Conservation (phyloP, 2,888 invertebrate species). For the Drosophila sordidapex region DNA sequence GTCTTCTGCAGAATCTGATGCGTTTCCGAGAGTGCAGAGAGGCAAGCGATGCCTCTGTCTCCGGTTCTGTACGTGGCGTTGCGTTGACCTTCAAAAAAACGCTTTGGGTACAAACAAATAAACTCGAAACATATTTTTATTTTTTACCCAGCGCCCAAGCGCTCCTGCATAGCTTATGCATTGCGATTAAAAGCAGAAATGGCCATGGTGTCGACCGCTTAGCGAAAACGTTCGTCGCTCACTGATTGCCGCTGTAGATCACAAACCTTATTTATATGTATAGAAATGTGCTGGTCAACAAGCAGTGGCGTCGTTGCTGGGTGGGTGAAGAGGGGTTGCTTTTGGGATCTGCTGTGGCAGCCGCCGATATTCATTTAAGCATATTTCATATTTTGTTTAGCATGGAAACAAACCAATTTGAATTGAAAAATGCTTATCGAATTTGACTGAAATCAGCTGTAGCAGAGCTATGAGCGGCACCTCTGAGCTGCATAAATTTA, state of each 20-base stretch:
- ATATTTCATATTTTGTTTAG: not conserved
- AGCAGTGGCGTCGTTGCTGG: constrained; percentile 33
- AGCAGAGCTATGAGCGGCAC: not conserved
- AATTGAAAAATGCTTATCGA: not conserved
- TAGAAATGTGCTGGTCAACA: constrained; percentile 2
- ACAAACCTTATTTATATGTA: constrained; percentile 32
- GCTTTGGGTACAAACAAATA: not conserved
- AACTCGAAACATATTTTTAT: not conserved
- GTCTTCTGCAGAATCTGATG: constrained; percentile 96
- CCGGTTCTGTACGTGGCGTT: constrained; percentile 72
- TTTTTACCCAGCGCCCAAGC: constrained; percentile 52
- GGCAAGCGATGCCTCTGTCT: constrained; percentile 87
- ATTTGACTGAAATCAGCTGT: not conserved
- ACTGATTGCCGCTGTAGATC: constrained; percentile 26
- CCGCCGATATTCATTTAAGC: not conserved
- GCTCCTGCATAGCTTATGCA: constrained; percentile 55
- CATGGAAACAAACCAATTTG: constrained; percentile 1
- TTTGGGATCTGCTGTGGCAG: not conserved
- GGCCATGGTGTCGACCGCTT: constrained; percentile 20
- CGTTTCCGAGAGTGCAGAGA: constrained; percentile 92
- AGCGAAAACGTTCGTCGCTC: constrained; percentile 23
- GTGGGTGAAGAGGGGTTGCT: not conserved
- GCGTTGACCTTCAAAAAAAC: constrained; percentile 55
- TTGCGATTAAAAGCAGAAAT: constrained; percentile 18
- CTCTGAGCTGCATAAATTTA: constrained; percentile 25